Evolutionary conservation across 2,888 invertebrate genomes (phyloP).

Genomic region (Ceriagrion tenellum): DNA sequence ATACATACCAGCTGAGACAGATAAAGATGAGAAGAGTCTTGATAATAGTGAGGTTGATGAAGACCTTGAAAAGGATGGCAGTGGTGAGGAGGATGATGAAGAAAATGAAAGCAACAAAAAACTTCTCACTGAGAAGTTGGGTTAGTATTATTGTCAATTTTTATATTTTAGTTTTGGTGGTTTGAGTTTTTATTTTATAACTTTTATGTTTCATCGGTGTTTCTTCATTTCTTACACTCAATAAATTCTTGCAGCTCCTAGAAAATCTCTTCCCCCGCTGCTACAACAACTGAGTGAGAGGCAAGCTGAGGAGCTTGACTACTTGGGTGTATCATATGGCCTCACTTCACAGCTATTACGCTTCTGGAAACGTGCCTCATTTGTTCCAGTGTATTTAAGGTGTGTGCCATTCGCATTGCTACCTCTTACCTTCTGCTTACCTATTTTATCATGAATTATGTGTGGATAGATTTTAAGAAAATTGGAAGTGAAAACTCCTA

Average conservation of each 20-base stretch:
- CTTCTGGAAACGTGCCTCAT: constrained; percentile 93
- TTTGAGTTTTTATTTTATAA: constrained; percentile 15
- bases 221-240: constrained; percentile 61
- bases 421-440: too few species aligned
- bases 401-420: constrained; percentile 76
- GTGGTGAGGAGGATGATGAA: constrained; percentile 81
- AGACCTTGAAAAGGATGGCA: constrained; percentile 77
- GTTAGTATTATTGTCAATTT: constrained; percentile 76
- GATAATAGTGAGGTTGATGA: constrained; percentile 71
- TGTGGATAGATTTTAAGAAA: too few species aligned
- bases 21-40: constrained; percentile 72
- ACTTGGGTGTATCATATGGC: constrained; percentile 96
- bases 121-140: constrained; percentile 86
- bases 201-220: background rate
- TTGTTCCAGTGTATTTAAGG: constrained; percentile 94
- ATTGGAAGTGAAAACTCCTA: too few species aligned
- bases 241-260: constrained; percentile 80
- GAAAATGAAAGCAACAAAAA: constrained; percentile 73
- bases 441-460: too few species aligned
- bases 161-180: background rate
- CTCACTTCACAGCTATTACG: constrained; percentile 92
- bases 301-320: constrained; percentile 91
- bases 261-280: constrained; percentile 92
- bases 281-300: constrained; percentile 92
- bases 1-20: constrained; percentile 81